Percentiles rank a stretch among this genome's conserved stretches.
phyloP scores from a whole-genome alignment of 2,113 vertebrate genomes.

The Calyptommatus sinebrachiatus region DNA sequence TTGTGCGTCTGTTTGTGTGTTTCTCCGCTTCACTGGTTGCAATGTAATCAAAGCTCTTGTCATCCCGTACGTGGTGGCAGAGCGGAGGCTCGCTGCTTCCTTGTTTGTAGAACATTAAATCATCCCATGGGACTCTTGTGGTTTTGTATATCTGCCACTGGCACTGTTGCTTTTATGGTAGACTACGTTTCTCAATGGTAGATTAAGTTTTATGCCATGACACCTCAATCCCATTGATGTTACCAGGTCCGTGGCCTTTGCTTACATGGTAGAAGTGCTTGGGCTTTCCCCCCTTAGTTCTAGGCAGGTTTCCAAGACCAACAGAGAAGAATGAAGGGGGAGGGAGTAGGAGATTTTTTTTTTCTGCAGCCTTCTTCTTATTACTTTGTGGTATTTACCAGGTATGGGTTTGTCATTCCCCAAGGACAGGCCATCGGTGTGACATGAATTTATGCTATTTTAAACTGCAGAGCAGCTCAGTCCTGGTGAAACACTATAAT shows the following conservation, averaged over 20 bases:
- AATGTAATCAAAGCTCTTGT: neutral
- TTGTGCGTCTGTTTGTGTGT: neutral
- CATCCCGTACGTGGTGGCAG: constrained; percentile 31
- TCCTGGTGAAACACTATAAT: neutral
- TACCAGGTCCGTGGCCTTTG: neutral
- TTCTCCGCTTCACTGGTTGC: constrained; percentile 34
- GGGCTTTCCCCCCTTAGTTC: neutral
- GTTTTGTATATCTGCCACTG: constrained; percentile 27
- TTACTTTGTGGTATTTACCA: neutral
- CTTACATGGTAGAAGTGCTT: neutral
- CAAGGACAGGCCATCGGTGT: neutral
- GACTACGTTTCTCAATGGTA: constrained; percentile 36
- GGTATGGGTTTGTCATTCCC: neutral
- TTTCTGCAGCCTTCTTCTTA: neutral
- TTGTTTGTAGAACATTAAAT: constrained; percentile 41
- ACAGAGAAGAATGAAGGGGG: neutral
- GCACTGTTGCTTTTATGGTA: constrained; percentile 31
- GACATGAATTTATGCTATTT: neutral
- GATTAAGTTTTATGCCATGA: constrained; percentile 33
- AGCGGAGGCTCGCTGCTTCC: constrained; percentile 17
- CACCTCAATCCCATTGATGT: constrained; percentile 1
- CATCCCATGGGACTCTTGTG: constrained; percentile 25
- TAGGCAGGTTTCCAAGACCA: neutral
- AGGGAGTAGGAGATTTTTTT: neutral
- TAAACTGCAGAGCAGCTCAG: neutral